These are phyloP conservation scores for Pseudomugil gertrudae DNA, from an alignment of 2,797 vertebrate species.

Conservation along the genomic window DNA sequence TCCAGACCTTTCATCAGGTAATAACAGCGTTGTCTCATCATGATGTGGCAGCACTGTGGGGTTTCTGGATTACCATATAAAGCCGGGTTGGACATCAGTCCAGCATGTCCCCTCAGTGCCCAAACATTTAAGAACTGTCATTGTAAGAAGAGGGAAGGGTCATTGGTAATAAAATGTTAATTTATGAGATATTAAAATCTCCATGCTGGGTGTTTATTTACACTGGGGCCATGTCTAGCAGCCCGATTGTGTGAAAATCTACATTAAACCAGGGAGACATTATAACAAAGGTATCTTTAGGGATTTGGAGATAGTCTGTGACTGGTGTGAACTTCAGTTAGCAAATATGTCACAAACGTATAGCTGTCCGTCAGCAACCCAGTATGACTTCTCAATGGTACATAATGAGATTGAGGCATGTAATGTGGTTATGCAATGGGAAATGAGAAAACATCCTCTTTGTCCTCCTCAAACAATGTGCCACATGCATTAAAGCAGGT, in stretches of 20 bases:
- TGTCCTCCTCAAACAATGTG: not conserved
- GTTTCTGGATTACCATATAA: too few relatives aligned
- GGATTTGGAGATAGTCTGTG: not conserved
- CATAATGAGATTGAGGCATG: not conserved
- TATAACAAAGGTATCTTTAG: not conserved
- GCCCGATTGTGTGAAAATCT: not conserved
- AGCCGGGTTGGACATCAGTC: too few relatives aligned
- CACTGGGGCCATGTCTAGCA: not conserved
- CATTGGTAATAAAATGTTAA: not conserved
- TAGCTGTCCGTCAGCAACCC: not conserved
- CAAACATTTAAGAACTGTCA: not conserved
- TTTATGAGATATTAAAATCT: not conserved
- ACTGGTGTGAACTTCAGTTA: not conserved
- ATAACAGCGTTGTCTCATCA: too few relatives aligned
- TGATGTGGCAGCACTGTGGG: too few relatives aligned
- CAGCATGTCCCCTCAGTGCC: not conserved
- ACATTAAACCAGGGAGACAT: not conserved
- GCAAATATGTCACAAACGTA: not conserved
- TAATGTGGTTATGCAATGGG: not conserved
- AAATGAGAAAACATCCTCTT: not conserved
- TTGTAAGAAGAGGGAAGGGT: not conserved
- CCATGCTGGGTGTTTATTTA: not conserved
- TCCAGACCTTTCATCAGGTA: too few relatives aligned
- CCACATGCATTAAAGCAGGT: too few relatives aligned
- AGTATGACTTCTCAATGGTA: not conserved